Evolutionary conservation across 1,140 invertebrate species (phyloP), one percentile per base, ranked within the genome.

Genomic region (Chelonus insularis): DNA sequence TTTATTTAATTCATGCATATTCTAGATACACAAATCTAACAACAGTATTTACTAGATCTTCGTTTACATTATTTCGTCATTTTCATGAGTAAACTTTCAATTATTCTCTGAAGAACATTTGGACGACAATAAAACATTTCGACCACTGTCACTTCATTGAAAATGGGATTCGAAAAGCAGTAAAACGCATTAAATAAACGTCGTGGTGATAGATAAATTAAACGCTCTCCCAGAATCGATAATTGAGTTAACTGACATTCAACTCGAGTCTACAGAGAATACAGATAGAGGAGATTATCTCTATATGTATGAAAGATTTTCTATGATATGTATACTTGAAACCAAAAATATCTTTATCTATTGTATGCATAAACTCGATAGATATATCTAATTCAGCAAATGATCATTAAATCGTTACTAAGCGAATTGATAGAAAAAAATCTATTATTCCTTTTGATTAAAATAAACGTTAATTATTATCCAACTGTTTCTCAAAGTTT

Each of bases 121-220:
- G 0, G 36, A 37, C n/a, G 25, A 29, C 25, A 29, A 29, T 29
- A 29, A 29, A 29, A 29, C 3, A 29, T 7, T 29, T 29, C 25
- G 25, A 4, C 25, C 25, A 29, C 25, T 29, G 25, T 29, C 25
- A 7, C 7, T 3, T 29, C 25, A 29, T 7, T 29, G 25, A 29
- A 7, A 29, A 29, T 29, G 3, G 25, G 25, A 55, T 55, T 12
- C 21, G 16, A 39, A 55, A 55, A 55, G 12, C 52, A 55, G 37
- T 16, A 39, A 25, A 25, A 57, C 39, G 29, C 6, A 32, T 57
- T 45, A 29, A 45, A 57, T 57, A 57, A 45, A 45, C 39, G 23
- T 29, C 23, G 4, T 23, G 16, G 37, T 43, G 21, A 39, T 57
- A 48, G 56, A 45, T 57, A 47, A 57, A 57, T 57, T 57, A 48